Conservation (phyloP, 1,140 invertebrate genomes). For the Trichonephila inaurata region DNA sequence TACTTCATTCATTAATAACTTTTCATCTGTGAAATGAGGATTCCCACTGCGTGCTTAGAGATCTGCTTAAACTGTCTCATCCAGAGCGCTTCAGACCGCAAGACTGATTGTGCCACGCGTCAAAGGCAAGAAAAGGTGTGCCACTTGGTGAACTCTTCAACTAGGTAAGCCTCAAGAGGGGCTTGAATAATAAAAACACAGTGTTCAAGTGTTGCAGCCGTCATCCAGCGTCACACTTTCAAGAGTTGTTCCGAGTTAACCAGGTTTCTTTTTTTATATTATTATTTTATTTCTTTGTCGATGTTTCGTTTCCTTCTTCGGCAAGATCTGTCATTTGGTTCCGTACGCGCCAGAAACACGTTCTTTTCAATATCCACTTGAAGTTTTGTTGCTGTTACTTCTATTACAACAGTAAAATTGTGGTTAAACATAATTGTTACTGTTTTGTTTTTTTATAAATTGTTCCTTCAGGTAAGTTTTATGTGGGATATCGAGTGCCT, state of each 20-base stretch:
- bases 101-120: conserved; percentile 63
- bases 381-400: neutral
- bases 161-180: conserved; percentile 55
- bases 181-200: conserved; percentile 64
- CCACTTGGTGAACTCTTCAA: conserved; percentile 51
- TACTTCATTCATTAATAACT: conserved; percentile 56
- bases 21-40: conserved; percentile 33
- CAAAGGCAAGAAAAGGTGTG: conserved; percentile 59
- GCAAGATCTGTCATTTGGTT: conserved; percentile 20
- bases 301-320: conserved; percentile 27
- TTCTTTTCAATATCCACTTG: conserved; percentile 1
- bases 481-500: neutral
- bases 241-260: conserved; percentile 8
- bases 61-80: conserved; percentile 31
- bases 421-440: neutral
- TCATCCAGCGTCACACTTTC: conserved; percentile 52
- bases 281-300: neutral
- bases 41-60: conserved; percentile 33
- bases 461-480: neutral
- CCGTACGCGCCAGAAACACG: neutral
- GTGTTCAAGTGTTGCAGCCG: conserved; percentile 40
- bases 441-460: no score
- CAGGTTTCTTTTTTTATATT: neutral
- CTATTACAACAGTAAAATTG: neutral
- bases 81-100: neutral